Evolutionary conservation across 2,797 vertebrate species (phyloP), one percentile per base, ranked within the genome.

Genomic region (Dendrocincla fuliginosa): DNA sequence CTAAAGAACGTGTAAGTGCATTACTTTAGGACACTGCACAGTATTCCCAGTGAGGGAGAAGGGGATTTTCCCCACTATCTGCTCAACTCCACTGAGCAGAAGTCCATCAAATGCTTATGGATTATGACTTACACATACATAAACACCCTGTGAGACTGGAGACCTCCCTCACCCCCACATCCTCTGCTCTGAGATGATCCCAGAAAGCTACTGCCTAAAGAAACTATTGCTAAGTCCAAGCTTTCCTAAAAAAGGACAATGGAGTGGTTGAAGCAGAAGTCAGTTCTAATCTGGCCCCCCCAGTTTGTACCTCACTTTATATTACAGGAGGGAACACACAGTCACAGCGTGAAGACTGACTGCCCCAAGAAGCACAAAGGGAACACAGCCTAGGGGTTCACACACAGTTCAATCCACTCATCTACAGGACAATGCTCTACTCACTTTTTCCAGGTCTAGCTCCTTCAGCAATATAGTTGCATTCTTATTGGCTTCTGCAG

Each of bases 401-500:
- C 9, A 49, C 11, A 47, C 2, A 80, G 19, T 4, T 69, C 56
- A 44, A 57, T 75, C 1, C 1, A 1, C 39, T 55, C 50, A 3
- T 8, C 13, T 30, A 39, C 13, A 30, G 0, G 1, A 75, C 37
- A 84, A 25, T 67, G 67, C 44, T 46, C 33, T 47, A 91, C 97
- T 98, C 95, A 99, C 99, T 98, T 99, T 99, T 97, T 99, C 99
- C 97, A 99, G 98, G 97, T 99, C 99, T 19, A 99, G 98, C 95
- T 99, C 99, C 97, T 99, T 99, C 69, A 99, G 98, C 91, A 99
- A 98, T 96, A 99, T 99, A 97, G 99, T 99, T 93, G 99, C 99
- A 64, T 99, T 99, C 97, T 99, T 99, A 97, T 99, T 99, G 70
- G 99, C 99, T 97, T 99, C 99, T 50, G 99, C 99, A 90, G 99